Conservation (phyloP, 2,113 vertebrate genomes). For the Brevimyrus niger region DNA sequence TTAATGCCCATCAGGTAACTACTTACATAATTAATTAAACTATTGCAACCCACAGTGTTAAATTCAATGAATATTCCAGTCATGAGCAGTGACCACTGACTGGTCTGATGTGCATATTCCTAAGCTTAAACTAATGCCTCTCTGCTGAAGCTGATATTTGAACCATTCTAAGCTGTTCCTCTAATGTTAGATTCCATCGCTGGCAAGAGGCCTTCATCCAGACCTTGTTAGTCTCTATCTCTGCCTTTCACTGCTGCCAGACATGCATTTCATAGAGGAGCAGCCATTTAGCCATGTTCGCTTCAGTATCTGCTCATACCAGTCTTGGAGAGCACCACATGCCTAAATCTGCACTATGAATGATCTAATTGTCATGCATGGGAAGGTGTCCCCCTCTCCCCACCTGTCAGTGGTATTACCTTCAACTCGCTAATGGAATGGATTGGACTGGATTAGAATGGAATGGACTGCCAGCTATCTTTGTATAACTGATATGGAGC, state of each 20-base stretch:
- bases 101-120: neutral
- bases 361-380: neutral
- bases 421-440: neutral
- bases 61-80: neutral
- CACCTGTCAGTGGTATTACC: neutral
- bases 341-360: neutral
- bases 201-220: neutral
- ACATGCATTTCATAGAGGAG: neutral
- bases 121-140: neutral
- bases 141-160: neutral
- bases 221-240: neutral
- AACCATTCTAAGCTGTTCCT: neutral
- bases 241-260: neutral
- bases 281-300: neutral
- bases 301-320: neutral
- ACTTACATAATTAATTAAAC: neutral
- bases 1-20: neutral
- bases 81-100: neutral
- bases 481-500: neutral
- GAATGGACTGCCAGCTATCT: neutral
- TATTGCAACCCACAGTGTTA: neutral
- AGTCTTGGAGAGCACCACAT: neutral
- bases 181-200: neutral
- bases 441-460: neutral
- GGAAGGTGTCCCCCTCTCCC: neutral